These are phyloP conservation scores for Hirtodrosophila histrioides DNA, from an alignment of 2,888 invertebrate genomes.

Conservation along the genomic window DNA sequence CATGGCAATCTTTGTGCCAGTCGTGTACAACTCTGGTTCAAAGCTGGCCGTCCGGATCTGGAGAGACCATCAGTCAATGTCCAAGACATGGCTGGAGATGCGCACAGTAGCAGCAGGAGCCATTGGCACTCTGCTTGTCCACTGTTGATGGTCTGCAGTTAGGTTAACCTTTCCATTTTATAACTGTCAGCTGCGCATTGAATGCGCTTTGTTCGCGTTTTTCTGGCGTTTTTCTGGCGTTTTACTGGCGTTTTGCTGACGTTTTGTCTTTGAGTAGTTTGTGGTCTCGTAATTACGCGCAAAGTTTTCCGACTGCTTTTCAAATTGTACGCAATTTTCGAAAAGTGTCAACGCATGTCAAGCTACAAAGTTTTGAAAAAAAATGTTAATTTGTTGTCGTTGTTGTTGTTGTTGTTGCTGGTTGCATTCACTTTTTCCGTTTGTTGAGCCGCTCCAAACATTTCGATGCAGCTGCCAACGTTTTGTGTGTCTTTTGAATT, in stretches of 20 bases:
- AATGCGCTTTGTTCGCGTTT: slow-evolving; percentile 46
- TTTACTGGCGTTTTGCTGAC: slow-evolving; percentile 42
- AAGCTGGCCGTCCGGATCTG: slow-evolving; percentile 4
- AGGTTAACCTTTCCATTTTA: slow-evolving; percentile 69
- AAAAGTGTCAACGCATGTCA: slow-evolving; percentile 72
- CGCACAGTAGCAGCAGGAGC: slow-evolving; percentile 28
- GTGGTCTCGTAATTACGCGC: slow-evolving; percentile 56
- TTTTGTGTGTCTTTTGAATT: slow-evolving; percentile 26
- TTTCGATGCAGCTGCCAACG: slow-evolving; percentile 42
- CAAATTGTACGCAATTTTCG: slow-evolving; percentile 66
- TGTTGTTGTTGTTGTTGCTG: slow-evolving; percentile 33
- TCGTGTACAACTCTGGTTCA: slow-evolving; percentile 21
- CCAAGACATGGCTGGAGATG: slow-evolving; percentile 33
- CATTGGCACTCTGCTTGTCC: slow-evolving; percentile 19
- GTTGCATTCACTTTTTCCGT: slow-evolving; percentile 48
- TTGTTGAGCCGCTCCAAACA: slow-evolving; percentile 6
- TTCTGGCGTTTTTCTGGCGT: slow-evolving; percentile 25
- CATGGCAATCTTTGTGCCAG: slow-evolving; percentile 20
- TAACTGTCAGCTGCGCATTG: slow-evolving; percentile 56
- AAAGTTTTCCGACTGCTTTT: slow-evolving; percentile 53
- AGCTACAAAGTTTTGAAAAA: slow-evolving; percentile 44
- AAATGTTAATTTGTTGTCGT: slow-evolving; percentile 65
- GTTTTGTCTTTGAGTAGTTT: background rate
- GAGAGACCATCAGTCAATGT: slow-evolving; percentile 65
- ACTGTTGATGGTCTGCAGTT: slow-evolving; percentile 25